Base-by-base conservation (phyloP, 2,797 vertebrate genomes). In the Corythornis leucogaster region DNA sequence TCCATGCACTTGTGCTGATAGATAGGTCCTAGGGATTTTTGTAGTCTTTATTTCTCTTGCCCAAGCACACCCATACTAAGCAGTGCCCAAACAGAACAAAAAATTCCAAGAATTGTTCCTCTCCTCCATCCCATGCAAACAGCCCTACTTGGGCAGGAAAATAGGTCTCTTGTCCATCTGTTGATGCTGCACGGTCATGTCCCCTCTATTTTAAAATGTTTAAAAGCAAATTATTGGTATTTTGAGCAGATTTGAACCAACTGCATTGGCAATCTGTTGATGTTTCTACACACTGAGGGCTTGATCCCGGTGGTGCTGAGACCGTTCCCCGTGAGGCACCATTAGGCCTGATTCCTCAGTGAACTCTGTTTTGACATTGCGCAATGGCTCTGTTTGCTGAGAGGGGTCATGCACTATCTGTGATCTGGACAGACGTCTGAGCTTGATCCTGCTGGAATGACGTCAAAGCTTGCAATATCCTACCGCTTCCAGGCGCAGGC, bases 401-500 rank as follows among this genome's bases (percentile, higher is more conserved):
- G 58, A 58, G 24, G 51, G 51, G 5, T 30, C 15, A 1, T 38
- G 82, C 0, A 84, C 93, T 96, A 92, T 91, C 85, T 54, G n/a
- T 1, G 12, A 45, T 92, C 20, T 12, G 82, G 95, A 90, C 95
- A 95, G 87, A 92, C 33, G 54, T 82, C 71, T 73, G 87, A 87
- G 77, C 77, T 64, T 82, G 88, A 86, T 92, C 61, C 87, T 3
- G 0, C 74, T 85, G 90, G 45, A 95, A 83, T 96, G 92, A 97
- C 87, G 96, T 96, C 94, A 96, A 96, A 91, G 84, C 77, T 24
- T 93, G 95, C 92, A 90, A 91, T 83, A 11, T 6, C 38, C 66
- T 91, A 63, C 93, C 80, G 94, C 89, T 83, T 40, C 77, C 77
- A 5, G 1, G 91, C 7, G 74, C 85, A 55, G 74, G 33, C 92